Percentiles rank a stretch among this genome's conserved stretches.
Conservation (phyloP, 30 jellyfish, hydroid and myxozoan species). For the Cassiopea andromeda region DNA sequence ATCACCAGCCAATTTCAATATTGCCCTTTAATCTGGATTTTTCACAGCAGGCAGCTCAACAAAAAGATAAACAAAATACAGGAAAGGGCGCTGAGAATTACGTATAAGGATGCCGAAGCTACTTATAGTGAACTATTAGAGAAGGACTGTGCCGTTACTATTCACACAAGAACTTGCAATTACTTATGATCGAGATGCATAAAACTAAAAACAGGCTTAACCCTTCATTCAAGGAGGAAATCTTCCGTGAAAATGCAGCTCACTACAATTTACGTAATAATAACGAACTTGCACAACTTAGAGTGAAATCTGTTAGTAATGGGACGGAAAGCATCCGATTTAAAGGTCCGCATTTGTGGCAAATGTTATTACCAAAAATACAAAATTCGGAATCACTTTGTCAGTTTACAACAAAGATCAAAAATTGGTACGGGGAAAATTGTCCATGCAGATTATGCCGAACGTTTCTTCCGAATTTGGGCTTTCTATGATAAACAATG, state of each 20-base stretch:
- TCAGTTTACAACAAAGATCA: not conserved
- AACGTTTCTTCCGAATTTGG: not conserved
- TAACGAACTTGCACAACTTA: not conserved
- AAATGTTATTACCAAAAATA: not conserved
- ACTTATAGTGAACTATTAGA: not conserved
- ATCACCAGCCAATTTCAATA: constrained; percentile 11
- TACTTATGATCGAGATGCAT: not conserved
- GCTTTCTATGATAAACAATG: not conserved
- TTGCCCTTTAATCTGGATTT: constrained; percentile 14
- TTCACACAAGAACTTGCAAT: not conserved
- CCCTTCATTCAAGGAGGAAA: not conserved
- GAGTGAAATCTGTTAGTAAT: not conserved
- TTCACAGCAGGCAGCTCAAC: constrained; percentile 9
- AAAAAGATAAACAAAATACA: not conserved
- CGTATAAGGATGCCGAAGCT: not conserved
- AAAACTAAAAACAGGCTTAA: not conserved
- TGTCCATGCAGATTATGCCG: not conserved
- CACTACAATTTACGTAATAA: not conserved
- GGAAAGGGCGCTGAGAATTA: constrained; percentile 1
- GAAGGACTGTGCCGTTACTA: not conserved
- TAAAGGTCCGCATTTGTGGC: not conserved
- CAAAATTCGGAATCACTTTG: not conserved
- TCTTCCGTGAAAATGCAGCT: not conserved
- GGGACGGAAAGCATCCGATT: not conserved
- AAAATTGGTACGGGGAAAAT: not conserved